Base-by-base conservation (phyloP, 1,140 invertebrate genomes). In the Riptortus pedestris region DNA sequence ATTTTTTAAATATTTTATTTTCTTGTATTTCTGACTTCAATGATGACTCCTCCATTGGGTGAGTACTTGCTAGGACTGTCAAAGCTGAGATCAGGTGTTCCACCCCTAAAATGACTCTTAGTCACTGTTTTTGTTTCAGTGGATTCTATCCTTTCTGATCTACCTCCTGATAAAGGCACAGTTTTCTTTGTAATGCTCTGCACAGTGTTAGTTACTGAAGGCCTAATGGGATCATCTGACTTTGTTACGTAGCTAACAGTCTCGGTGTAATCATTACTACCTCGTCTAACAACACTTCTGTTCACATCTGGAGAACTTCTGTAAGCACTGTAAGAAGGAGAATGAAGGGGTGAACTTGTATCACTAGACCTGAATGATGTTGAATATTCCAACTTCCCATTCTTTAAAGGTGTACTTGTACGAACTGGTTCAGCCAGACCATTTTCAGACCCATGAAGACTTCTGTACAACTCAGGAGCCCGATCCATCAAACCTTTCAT, bases 381-480 rank as follows among this genome's bases (percentile, higher is more conserved):
- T 51, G 69, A 68, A 65, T 70, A 70, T 47, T 70, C 70, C 2
- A 70, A 45, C 22, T 61, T 63, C 4, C 67, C 69, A 51, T 70
- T 72, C 61, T 70, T 69, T 22, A 68, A 28, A 27, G 67, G 68
- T 28, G 67, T 68, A 24, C 67, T 71, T 38, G 67, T 70, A 52
- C 20, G 63, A 12, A 62, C 29, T n/a, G 55, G 27, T 16, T 65
- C 55, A 3, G 29, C 31, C 26, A 33, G 33, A 33, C 31, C 28
- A 51, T 63, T 65, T 62, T 69, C 63, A 66, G 67, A 68, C 22
- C 81, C 83, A 71, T 81, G 84, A 63, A 85, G 76, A 55, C 82
- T 85, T 72, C 80, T 83, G 74, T 79, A 90, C 22, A 90, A 77
- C 69, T 88, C 84, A 12, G 87, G 86, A 0, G 87, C 86, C 65